Percentiles rank a stretch among this genome's conserved stretches.
Evolutionary conservation across 2,113 vertebrate genomes (phyloP).

Genomic region (human): DNA sequence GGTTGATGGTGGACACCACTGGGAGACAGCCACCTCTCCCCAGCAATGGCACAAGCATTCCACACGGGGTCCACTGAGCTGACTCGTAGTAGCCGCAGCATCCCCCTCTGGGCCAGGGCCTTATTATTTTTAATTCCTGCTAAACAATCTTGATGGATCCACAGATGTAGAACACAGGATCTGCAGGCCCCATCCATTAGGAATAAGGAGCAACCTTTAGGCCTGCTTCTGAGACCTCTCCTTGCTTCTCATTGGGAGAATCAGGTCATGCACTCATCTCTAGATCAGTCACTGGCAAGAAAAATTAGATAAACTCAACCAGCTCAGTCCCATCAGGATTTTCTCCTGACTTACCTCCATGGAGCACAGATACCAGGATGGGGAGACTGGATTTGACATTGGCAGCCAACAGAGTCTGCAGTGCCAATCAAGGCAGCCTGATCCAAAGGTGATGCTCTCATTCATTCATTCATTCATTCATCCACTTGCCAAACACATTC

Average conservation of each 20-base stretch:
- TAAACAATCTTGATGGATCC: not conserved
- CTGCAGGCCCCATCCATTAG: not conserved
- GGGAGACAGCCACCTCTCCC: not conserved
- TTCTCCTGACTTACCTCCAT: too few species aligned
- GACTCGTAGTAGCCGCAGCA: not conserved
- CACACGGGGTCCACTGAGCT: not conserved
- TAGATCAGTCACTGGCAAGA: not conserved
- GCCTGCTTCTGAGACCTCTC: not conserved
- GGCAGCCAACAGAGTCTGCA: not conserved
- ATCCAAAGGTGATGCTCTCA: not conserved
- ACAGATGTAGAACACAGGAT: rapidly evolving
- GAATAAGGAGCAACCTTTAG: not conserved
- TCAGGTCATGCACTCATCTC: too few species aligned
- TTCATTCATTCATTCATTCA: not conserved
- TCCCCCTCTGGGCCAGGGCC: not conserved
- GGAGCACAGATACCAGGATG: not conserved
- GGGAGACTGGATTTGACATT: not conserved
- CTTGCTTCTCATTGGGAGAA: not conserved
- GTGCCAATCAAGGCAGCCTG: not conserved
- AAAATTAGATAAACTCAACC: rapidly evolving
- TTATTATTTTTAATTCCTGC: not conserved
- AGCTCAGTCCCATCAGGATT: not conserved
- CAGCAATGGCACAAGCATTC: not conserved
- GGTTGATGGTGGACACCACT: conserved; percentile 36
- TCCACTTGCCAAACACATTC: not conserved